These are phyloP conservation scores for Trichogramma pretiosum DNA, from an alignment of 1,140 invertebrate species.

Conservation along the genomic window DNA sequence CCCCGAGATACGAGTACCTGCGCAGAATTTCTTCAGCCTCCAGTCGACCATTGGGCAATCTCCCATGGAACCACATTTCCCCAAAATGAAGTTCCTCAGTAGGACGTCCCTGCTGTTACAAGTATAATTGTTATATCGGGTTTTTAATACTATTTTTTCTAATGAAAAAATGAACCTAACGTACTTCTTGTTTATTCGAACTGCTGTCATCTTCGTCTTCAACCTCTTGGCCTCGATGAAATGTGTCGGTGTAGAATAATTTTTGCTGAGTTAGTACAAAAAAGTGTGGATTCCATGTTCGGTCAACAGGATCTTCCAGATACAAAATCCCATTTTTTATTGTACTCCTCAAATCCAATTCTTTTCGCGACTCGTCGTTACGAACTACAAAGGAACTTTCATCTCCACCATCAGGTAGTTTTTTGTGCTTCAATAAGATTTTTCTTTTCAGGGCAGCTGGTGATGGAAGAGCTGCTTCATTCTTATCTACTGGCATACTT, in stretches of 20 bases:
- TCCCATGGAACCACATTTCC: conserved; percentile 94
- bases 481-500: conserved; percentile 68
- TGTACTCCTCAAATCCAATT: conserved; percentile 79
- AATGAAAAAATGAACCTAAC: no score
- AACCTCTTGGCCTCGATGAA: conserved; percentile 44
- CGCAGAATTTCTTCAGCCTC: conserved; percentile 71
- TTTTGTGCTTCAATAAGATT: conserved; percentile 90
- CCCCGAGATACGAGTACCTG: conserved; percentile 76
- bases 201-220: conserved; percentile 36
- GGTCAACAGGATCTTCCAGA: conserved; percentile 80
- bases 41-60: conserved; percentile 65
- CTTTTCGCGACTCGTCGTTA: conserved; percentile 50
- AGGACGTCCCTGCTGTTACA: conserved; percentile 35
- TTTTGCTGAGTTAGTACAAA: conserved; percentile 88
- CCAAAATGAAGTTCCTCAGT: conserved; percentile 83
- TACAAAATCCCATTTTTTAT: conserved; percentile 88
- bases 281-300: conserved; percentile 89
- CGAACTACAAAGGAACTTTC: conserved; percentile 59
- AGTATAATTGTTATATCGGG: no score
- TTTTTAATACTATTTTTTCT: background rate
- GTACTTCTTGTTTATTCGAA: conserved; percentile 9
- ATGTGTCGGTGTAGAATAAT: conserved; percentile 75
- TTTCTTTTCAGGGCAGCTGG: conserved; percentile 68
- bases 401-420: conserved; percentile 77
- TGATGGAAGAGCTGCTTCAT: conserved; percentile 77